These are phyloP conservation scores for Lateolabrax maculatus DNA, from an alignment of 2,797 vertebrate genomes.

Conservation along the genomic window DNA sequence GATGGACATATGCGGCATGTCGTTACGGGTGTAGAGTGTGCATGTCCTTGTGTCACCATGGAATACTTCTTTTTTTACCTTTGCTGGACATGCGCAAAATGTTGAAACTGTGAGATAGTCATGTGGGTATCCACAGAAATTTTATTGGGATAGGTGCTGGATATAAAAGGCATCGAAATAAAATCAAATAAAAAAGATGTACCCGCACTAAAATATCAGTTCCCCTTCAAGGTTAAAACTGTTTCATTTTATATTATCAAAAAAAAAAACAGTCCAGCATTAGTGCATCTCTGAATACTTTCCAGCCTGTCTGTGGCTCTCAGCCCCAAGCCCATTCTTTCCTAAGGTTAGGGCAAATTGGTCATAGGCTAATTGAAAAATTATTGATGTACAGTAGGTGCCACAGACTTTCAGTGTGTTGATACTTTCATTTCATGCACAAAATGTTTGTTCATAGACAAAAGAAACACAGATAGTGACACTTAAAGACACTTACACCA, in stretches of 20 bases:
- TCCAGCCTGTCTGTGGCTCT: not conserved
- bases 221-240: not conserved
- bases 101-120: not conserved
- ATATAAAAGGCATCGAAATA: not conserved
- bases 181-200: not conserved
- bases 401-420: not conserved
- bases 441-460: constrained; percentile 1
- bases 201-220: not conserved
- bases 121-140: not conserved
- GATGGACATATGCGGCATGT: not conserved
- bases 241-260: not conserved
- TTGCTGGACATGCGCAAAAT: not conserved
- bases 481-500: not conserved
- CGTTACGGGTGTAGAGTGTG: not conserved
- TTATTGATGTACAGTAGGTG: not conserved
- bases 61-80: not conserved
- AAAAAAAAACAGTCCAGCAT: not conserved
- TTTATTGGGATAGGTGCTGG: not conserved
- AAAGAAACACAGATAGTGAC: not conserved
- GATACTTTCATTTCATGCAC: not conserved
- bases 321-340: not conserved
- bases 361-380: too few species aligned
- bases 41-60: not conserved
- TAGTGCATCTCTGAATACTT: not conserved
- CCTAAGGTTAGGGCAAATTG: too few species aligned